Conservation (phyloP, 1,140 invertebrate genomes). For the Wasmannia auropunctata region DNA sequence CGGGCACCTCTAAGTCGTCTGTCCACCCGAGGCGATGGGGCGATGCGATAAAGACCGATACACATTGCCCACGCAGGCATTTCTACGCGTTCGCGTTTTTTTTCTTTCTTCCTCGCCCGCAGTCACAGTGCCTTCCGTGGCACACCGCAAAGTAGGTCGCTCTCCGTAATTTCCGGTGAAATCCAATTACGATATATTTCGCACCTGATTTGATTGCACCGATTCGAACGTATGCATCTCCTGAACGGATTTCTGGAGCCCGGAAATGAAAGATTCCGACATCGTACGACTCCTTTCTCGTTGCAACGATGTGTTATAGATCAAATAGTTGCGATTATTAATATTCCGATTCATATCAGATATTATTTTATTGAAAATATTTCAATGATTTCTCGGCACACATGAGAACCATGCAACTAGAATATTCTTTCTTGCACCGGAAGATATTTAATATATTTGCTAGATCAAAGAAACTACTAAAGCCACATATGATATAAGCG, state of each 20-base stretch:
- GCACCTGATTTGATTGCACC: slow-evolving; percentile 50
- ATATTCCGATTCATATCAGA: background rate
- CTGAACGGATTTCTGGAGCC: background rate
- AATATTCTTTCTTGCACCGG: background rate
- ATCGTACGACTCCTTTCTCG: background rate
- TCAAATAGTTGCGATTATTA: background rate
- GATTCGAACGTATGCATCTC: background rate
- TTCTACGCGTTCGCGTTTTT: slow-evolving; percentile 32
- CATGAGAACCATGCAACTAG: background rate
- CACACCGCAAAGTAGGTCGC: slow-evolving; percentile 32
- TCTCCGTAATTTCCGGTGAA: slow-evolving; percentile 73
- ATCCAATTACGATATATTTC: slow-evolving; percentile 68
- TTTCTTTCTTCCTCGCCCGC: slow-evolving; percentile 5
- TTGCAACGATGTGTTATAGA: background rate
- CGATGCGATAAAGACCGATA: slow-evolving; percentile 56
- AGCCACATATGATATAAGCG: background rate
- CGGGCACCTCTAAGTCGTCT: slow-evolving; percentile 19
- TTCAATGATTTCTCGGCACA: background rate
- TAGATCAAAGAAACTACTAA: background rate
- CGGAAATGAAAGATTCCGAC: slow-evolving; percentile 7
- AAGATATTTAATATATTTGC: background rate
- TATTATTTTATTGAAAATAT: background rate
- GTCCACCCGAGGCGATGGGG: slow-evolving; percentile 22
- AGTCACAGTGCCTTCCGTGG: slow-evolving; percentile 22
- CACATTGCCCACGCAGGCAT: slow-evolving; percentile 59